Base-by-base conservation (phyloP, 2,113 vertebrate genomes). In the Tenrec ecaudatus region DNA sequence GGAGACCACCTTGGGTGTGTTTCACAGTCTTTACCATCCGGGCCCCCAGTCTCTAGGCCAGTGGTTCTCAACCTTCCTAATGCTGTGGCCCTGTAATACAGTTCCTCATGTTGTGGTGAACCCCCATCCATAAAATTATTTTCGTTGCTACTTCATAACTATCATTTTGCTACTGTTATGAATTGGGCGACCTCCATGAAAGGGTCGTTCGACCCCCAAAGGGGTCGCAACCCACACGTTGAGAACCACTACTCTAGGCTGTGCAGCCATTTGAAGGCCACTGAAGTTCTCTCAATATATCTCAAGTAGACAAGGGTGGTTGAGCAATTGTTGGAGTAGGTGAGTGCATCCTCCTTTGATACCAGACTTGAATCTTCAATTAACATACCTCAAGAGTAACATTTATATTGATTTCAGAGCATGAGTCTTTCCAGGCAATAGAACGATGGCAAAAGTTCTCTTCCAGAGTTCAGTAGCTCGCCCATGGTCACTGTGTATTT, bases 351-450 rank as follows among this genome's bases (percentile, higher is more conserved):
- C 76, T 90, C 23, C 40, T 57, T 7, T 82, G 87, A 88, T 64
- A 40, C 75, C 33, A 73, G 27, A 76, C 62, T 38, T 79, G 8
- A 47, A 47, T 75, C 66, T 94, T 40, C 90, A 92, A 90, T 22
- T 20, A 6, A 40, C 47, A 3, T 47, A 73, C 16, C 80, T 27
- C 31, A 87, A 40, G 33, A 58, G 43, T 75, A 7, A 0, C 27
- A 47, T 84, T 85, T 88, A 25, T 76, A 17, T 93, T 40, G 47
- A 15, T 68, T 89, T 86, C 62, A 79, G 92, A 33, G 89, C 12
- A 57, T 75, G 5, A 23, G 23, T 88, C 47, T 33, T 90, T 91
- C 38, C 92, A 85, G n/a, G 33, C 43, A 89, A 1, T 20, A 36
- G 23, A 81, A 78, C 77, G 82, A 47, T 9, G 31, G 31, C 2